Percentiles rank a stretch among this genome's conserved stretches.
These are phyloP conservation scores for Bombus fervidus DNA, from an alignment of 1,140 invertebrate species.

Conservation along the genomic window DNA sequence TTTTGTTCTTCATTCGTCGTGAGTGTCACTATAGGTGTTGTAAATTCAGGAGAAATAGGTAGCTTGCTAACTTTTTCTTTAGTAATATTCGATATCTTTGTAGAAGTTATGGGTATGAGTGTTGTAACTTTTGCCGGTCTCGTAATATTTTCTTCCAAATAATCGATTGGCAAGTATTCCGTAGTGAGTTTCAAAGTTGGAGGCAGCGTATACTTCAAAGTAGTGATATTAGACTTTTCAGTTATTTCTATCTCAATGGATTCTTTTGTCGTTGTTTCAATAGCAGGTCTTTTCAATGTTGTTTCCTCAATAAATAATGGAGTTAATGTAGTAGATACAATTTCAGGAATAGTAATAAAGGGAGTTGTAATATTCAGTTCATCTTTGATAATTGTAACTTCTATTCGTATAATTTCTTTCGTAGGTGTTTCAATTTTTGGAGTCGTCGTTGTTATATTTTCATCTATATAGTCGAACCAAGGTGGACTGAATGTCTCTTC, in stretches of 20 bases:
- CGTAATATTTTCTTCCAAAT: background rate
- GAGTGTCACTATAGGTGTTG: rapidly evolving
- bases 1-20: background rate
- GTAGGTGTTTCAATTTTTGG: background rate
- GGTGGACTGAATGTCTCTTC: background rate
- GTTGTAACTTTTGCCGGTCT: background rate
- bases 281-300: background rate
- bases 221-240: background rate
- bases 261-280: too few species aligned
- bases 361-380: background rate
- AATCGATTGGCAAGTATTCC: background rate
- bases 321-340: background rate
- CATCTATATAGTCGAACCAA: background rate
- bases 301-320: too few species aligned
- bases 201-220: background rate
- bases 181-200: background rate
- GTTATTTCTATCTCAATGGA: too few species aligned
- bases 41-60: too few species aligned
- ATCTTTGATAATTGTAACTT: background rate
- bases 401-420: background rate
- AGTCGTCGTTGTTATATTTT: background rate
- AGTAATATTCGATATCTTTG: background rate
- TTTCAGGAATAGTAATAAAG: background rate
- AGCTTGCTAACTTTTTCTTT: background rate
- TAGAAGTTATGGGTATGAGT: background rate